Evolutionary conservation across 1,140 invertebrate genomes (phyloP), one percentile per base, ranked within the genome.

Genomic region (Onthophagus taurus): DNA sequence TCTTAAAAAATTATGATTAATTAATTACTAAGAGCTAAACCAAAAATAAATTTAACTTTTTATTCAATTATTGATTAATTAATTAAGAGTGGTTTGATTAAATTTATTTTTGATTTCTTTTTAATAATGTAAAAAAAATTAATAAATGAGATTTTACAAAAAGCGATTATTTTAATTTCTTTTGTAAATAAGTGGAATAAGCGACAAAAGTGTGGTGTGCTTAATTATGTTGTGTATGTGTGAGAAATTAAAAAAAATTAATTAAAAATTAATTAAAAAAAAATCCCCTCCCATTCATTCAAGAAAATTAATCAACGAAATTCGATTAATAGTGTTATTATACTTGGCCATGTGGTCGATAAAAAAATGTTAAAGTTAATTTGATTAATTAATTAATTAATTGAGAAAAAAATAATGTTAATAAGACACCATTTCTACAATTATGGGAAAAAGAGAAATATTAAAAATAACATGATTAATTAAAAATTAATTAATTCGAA

Each of bases 1-100:
- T 41, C 49, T 42, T 36, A 46, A 49, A 51, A 48, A 51, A 49
- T 50, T 50, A 48, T 44, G 36, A 37, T 44, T 45, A 29, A 24
- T n/a, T n/a, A n/a, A 29, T 41, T 36, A 38, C 17, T 26, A 42
- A 45, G 39, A 36, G 38, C 48, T 42, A 41, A 42, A 36, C 48
- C 45, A 52, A 31, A 42, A 30, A 31, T 31, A 34, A 47, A 43
- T 29, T 30, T 44, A 35, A 45, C 21, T 47, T n/a, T 38, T 20
- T n/a, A 42, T 34, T 41, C 44, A 42, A 44, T 49, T 49, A 41
- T 34, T 42, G 19, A 39, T 44, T 35, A 43, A 41, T 39, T 13
- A 34, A 45, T 42, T 45, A 44, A 52, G 38, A 47, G 35, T 44
- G 39, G 45, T 24, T 26, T 7, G 23, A 46, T 14, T 24, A 44